A percentile compares a stretch with the other conserved stretches of the same genome.
Conservation (phyloP, 2,113 vertebrate species). For the Proterorhinus semilunaris region DNA sequence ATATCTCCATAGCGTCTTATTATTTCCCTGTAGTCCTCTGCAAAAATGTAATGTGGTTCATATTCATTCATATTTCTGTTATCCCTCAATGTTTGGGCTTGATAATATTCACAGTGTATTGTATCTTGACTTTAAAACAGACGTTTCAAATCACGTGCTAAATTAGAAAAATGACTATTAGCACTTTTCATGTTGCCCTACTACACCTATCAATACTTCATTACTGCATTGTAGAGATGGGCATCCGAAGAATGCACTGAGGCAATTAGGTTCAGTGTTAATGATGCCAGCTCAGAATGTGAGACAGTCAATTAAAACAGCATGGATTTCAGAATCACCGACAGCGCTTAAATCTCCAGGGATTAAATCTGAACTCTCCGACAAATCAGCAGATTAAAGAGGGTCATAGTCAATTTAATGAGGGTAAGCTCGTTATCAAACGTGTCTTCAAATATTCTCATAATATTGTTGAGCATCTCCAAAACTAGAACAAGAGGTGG, state of each 20-base stretch:
- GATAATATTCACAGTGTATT: too few species aligned
- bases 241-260: slow-evolving; percentile 15
- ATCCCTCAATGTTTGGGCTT: too few species aligned
- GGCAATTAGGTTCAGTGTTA: slow-evolving; percentile 46
- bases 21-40: too few species aligned
- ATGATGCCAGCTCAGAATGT: slow-evolving; percentile 39
- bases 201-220: background rate
- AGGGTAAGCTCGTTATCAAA: slow-evolving; percentile 38
- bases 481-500: slow-evolving; percentile 35
- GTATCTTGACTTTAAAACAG: too few species aligned
- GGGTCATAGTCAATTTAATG: slow-evolving; percentile 57
- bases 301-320: slow-evolving; percentile 54
- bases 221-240: slow-evolving; percentile 1
- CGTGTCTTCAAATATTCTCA: slow-evolving; percentile 41
- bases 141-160: too few species aligned
- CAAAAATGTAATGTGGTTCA: too few species aligned
- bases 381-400: slow-evolving; percentile 34
- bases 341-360: slow-evolving; percentile 44
- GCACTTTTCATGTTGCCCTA: too few species aligned
- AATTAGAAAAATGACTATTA: too few species aligned
- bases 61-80: too few species aligned
- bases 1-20: too few species aligned
- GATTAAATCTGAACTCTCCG: slow-evolving; percentile 57
- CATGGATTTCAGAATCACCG: slow-evolving; percentile 44
- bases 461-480: slow-evolving; percentile 40